Evolutionary conservation across 64 coral and sea anemone species (phyloP).

Genomic region (Cladopsammia gracilis): DNA sequence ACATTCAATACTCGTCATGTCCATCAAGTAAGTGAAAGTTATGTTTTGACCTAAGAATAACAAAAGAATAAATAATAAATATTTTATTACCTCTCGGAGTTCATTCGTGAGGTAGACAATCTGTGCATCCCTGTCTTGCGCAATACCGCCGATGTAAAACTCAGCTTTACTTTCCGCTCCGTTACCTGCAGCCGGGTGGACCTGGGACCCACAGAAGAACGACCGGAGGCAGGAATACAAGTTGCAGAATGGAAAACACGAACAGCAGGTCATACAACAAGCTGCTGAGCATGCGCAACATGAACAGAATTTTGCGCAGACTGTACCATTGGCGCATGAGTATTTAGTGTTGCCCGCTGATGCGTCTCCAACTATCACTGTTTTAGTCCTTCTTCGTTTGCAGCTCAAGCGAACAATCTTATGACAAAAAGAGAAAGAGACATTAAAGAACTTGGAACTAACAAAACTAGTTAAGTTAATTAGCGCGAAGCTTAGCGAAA

Average conservation of each 20-base stretch:
- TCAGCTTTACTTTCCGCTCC: conserved; percentile 41
- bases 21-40: too few species aligned
- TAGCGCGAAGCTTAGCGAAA: too few species aligned
- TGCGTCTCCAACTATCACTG: background rate
- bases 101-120: conserved; percentile 67
- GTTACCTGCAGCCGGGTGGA: conserved; percentile 20
- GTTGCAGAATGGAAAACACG: conserved; percentile 75
- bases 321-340: background rate
- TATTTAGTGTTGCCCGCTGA: background rate
- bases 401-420: conserved; percentile 71
- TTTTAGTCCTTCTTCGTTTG: conserved; percentile 31
- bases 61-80: background rate
- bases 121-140: conserved; percentile 80
- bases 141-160: conserved; percentile 88
- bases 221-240: conserved; percentile 60
- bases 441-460: background rate
- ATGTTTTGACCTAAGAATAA: background rate
- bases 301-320: conserved; percentile 30
- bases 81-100: conserved; percentile 51
- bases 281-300: conserved; percentile 59
- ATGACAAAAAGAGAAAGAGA: background rate
- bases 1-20: too few species aligned
- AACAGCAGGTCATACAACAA: conserved; percentile 62
- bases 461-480: too few species aligned
- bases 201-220: conserved; percentile 65